Base-by-base conservation (phyloP, 1,140 invertebrate genomes). In the Dendrolimus punctatus region DNA sequence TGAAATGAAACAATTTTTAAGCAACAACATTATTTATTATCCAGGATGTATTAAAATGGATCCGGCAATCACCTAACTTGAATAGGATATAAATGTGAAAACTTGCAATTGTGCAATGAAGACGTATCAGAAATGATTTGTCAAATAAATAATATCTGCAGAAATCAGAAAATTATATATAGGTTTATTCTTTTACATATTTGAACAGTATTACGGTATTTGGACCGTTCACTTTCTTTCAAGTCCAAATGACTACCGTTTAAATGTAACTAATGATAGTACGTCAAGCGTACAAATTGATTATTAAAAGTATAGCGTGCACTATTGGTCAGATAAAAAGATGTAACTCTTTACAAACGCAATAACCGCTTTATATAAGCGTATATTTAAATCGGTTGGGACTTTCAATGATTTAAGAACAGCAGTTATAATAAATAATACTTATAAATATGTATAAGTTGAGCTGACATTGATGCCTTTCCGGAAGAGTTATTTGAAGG, bases 361-460 rank as follows among this genome's bases (percentile, higher is more conserved):
- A 73, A 73, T 73, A 61, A 62, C 59, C 51, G 42, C 53, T 64
- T 66, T 68, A 68, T 67, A 62, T 64, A 61, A 66, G 66, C 61
- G 59, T 59, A 56, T 56, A 64, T 71, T 71, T 65, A 64, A 71
- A 71, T 63, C 60, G 5, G 48, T 68, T 63, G 52, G 60, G 55
- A 64, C 60, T 73, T 66, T 70, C 53, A 68, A 68, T 69, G 57
- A 62, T 69, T 66, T 59, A 62, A 66, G 3, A 66, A 72, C 66
- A 70, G 73, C 67, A 64, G 55, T 62, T 57, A 37, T 61, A 68
- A 80, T 80, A 80, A 77, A 80, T 80, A 68, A 77, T 63, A 51
- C 57, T 67, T 61, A 76, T 80, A 75, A 76, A 80, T 80, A 77
- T 76, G 65, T 73, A 78, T 73, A 65, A 76, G 60, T 54, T 50